Conservation (phyloP, 2,797 vertebrate species). For the Sebastolobus alascanus region DNA sequence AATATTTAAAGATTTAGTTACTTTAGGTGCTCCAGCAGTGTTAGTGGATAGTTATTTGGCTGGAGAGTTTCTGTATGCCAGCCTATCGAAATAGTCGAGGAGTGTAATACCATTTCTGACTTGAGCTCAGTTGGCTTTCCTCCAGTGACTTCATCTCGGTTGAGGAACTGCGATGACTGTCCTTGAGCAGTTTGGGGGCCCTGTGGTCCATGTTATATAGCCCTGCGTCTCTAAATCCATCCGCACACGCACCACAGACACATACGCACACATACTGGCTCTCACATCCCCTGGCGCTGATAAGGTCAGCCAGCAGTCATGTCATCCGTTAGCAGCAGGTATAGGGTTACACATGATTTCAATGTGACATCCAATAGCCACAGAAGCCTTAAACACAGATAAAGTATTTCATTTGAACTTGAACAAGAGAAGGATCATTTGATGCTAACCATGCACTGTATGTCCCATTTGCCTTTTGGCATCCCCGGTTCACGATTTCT, state of each 20-base stretch:
- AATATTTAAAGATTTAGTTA: conserved; percentile 14
- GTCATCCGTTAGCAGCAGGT: conserved; percentile 66
- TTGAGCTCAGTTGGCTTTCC: conserved; percentile 37
- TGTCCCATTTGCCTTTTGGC: conserved; percentile 62
- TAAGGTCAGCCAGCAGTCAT: conserved; percentile 79
- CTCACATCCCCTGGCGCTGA: conserved; percentile 49
- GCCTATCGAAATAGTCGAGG: conserved; percentile 55
- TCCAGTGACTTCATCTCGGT: conserved; percentile 62
- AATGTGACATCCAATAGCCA: conserved; percentile 67
- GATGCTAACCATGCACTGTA: conserved; percentile 53
- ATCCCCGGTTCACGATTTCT: conserved; percentile 42
- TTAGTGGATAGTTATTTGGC: conserved; percentile 15
- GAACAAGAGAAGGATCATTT: conserved; percentile 70
- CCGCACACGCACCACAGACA: conserved; percentile 45
- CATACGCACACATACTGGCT: conserved; percentile 51
- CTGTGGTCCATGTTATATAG: conserved; percentile 48
- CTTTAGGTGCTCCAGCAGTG: background rate
- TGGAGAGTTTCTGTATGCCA: background rate
- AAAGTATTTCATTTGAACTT: conserved; percentile 74
- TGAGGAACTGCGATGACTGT: conserved; percentile 52
- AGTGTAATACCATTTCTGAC: conserved; percentile 53
- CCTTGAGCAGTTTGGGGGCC: conserved; percentile 58
- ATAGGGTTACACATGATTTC: conserved; percentile 69
- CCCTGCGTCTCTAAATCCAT: conserved; percentile 61
- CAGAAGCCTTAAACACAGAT: conserved; percentile 70